A percentile compares a stretch with the other conserved stretches of the same genome.
phyloP scores from a whole-genome alignment of 2,113 vertebrate genomes.

The Megalops atlanticus region DNA sequence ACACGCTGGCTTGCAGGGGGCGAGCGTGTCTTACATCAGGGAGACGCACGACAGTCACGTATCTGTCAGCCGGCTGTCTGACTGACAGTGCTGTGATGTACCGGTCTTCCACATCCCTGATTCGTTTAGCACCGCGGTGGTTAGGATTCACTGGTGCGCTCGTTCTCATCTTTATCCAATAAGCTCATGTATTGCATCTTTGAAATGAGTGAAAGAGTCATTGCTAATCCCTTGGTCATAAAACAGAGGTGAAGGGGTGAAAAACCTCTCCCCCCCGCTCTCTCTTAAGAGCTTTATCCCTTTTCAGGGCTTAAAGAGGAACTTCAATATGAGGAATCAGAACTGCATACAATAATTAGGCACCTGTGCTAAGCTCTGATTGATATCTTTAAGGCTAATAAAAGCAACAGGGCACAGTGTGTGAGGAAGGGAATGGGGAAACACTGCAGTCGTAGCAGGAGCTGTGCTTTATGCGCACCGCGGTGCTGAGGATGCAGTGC shows the following conservation, averaged over 20 bases:
- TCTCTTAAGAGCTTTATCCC: not conserved
- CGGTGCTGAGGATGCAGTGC: too few species aligned
- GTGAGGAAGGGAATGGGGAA: not conserved
- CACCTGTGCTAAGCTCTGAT: constrained; percentile 44
- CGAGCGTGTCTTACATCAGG: not conserved
- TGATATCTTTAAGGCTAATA: constrained; percentile 43
- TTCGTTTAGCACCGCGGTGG: too few species aligned
- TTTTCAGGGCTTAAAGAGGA: constrained; percentile 39
- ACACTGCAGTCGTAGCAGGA: not conserved
- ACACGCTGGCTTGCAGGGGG: not conserved
- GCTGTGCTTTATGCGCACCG: not conserved
- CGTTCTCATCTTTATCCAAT: too few species aligned
- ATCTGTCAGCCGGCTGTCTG: not conserved
- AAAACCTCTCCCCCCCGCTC: not conserved
- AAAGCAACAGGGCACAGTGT: constrained; percentile 47
- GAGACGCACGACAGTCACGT: not conserved
- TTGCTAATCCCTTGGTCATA: too few species aligned
- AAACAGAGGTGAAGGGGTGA: not conserved
- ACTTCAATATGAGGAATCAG: constrained; percentile 27
- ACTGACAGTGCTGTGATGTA: too few species aligned
- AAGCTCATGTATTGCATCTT: too few species aligned
- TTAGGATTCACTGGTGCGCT: too few species aligned
- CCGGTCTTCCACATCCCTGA: too few species aligned
- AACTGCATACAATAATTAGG: constrained; percentile 41
- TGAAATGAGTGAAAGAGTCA: too few species aligned